A percentile compares a stretch with the other conserved stretches of the same genome.
These are phyloP conservation scores for Harpia harpyja DNA, from an alignment of 2,797 vertebrate species.

Conservation along the genomic window DNA sequence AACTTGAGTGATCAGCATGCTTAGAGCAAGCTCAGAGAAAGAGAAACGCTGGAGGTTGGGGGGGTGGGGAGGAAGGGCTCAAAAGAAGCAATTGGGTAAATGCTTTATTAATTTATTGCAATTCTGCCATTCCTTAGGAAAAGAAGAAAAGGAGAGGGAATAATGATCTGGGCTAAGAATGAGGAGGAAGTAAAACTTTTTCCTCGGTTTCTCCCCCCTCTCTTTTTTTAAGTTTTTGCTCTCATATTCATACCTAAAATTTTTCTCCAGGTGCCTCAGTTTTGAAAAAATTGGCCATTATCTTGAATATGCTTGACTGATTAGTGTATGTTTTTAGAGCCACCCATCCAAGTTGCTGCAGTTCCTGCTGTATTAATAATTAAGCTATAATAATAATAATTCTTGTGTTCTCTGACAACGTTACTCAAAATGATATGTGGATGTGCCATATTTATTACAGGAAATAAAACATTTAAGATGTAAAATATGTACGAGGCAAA, in stretches of 20 bases:
- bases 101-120: neutral
- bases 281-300: neutral
- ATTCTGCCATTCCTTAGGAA: neutral
- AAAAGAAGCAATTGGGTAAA: neutral
- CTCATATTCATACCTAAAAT: neutral
- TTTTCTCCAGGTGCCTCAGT: neutral
- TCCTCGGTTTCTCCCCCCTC: rapidly evolving
- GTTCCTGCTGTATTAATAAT: neutral
- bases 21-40: neutral
- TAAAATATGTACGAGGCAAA: neutral
- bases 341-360: neutral
- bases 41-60: neutral
- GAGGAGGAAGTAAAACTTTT: neutral
- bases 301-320: neutral
- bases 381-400: neutral
- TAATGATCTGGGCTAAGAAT: neutral
- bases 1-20: neutral
- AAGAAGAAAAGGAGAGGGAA: neutral
- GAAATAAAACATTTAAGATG: neutral
- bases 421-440: neutral
- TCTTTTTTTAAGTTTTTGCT: neutral
- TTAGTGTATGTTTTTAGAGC: neutral
- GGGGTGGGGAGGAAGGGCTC: neutral
- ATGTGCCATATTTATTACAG: neutral
- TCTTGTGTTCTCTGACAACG: neutral